phyloP scores from a whole-genome alignment of 2,797 vertebrate species.

The Diplodus puntazzo region DNA sequence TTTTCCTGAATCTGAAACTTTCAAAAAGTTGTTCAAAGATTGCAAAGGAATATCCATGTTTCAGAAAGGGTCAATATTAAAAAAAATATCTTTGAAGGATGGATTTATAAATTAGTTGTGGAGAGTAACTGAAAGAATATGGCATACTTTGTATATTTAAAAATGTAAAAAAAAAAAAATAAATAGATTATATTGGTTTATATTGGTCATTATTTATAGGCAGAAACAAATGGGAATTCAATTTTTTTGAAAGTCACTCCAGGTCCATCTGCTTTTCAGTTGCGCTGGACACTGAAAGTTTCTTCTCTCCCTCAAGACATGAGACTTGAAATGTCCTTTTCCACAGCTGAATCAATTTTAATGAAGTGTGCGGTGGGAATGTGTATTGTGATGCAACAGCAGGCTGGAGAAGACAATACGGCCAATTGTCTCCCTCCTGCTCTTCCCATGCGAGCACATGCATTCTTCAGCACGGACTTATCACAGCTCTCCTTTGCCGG shows the following conservation, averaged over 20 bases:
- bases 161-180: neutral
- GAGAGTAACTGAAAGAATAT: neutral
- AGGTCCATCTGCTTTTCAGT: neutral
- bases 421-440: slow-evolving; percentile 61
- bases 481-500: slow-evolving; percentile 69
- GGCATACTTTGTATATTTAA: neutral
- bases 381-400: slow-evolving; percentile 75
- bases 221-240: neutral
- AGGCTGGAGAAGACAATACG: slow-evolving; percentile 76
- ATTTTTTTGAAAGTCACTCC: neutral
- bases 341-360: slow-evolving; percentile 71
- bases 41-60: neutral
- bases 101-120: neutral
- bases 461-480: slow-evolving; percentile 76
- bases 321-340: slow-evolving; percentile 65
- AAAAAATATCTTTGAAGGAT: neutral
- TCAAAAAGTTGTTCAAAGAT: no score
- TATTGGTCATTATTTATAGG: neutral
- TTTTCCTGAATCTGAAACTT: no score
- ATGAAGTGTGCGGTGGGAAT: slow-evolving; percentile 69
- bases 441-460: slow-evolving; percentile 73
- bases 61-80: neutral
- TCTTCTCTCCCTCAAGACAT: slow-evolving; percentile 30
- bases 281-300: slow-evolving; percentile 17
- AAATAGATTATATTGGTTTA: no score